Evolutionary conservation across 1,140 invertebrate species (phyloP).

Genomic region (Drosophila miranda): DNA sequence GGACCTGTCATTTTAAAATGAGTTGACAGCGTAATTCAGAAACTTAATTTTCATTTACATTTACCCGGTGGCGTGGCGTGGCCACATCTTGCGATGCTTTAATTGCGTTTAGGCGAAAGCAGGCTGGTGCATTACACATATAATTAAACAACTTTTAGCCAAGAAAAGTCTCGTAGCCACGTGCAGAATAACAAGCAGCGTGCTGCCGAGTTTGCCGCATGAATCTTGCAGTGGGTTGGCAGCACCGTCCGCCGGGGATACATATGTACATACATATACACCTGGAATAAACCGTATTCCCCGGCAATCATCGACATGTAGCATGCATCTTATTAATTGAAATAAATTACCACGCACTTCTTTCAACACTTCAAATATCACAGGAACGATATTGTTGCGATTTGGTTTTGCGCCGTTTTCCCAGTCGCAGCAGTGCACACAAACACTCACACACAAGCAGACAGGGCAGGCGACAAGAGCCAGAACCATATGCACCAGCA

Average conservation of each 20-base stretch:
- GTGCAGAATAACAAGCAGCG: too few species aligned
- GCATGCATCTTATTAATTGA: neutral
- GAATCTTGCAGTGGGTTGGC: neutral
- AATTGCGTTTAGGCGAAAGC: too few species aligned
- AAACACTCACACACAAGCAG: conserved; percentile 13
- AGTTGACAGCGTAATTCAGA: too few species aligned
- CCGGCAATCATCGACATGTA: neutral
- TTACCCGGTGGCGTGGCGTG: too few species aligned
- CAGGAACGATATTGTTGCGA: conserved; percentile 22
- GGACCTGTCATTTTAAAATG: too few species aligned
- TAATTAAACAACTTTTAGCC: neutral
- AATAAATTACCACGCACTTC: conserved; percentile 38
- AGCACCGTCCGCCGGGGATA: conserved; percentile 10
- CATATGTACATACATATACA: conserved; percentile 23
- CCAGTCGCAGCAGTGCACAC: conserved; percentile 14
- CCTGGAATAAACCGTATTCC: neutral
- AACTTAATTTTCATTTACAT: too few species aligned
- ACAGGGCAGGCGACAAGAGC: conserved; percentile 13
- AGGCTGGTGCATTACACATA: too few species aligned
- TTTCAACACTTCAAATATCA: conserved; percentile 31
- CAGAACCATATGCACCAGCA: conserved; percentile 20
- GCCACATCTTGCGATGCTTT: too few species aligned
- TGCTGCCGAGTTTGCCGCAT: neutral
- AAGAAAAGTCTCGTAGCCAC: neutral
- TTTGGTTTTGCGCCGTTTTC: conserved; percentile 25